Base-by-base conservation (phyloP, 2,888 invertebrate genomes). In the Diarsia dahlii region DNA sequence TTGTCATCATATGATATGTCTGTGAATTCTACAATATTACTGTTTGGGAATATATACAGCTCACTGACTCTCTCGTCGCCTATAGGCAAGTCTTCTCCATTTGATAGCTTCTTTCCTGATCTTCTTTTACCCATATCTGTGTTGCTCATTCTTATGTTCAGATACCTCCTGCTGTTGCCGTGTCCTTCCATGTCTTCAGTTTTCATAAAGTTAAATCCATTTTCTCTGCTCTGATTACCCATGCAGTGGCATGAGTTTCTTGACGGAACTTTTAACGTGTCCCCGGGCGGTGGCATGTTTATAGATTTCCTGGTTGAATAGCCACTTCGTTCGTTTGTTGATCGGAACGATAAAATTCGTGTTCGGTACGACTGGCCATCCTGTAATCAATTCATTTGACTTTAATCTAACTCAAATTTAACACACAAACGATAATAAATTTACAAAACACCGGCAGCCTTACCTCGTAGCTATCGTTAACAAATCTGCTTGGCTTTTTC, bases 391-490 rank as follows among this genome's bases (percentile, higher is more conserved):
- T 79, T 80, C 34, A 56, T 81, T 78, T 8, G n/a, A 66, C 39
- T 67, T 70, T 34, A 78, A 69, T 12, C 62, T 39, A 28, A 10
- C 15, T 50, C 20, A 12, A 68, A 64, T 28, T 64, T 56, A 48
- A 63, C 56, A 39, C 13, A 39, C 5, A 71, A 68, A 69, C 15
- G n/a, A 56, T 67, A 50, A 71, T 52, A 73, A 64, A 71, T 58
- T 39, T 20, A 20, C 10, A 34, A n/a, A 52, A 64, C 34, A 5
- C 46, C 18, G 45, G 45, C 18, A 52, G 8, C 81, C 89, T 89
- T 92, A 96, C 96, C 93, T 96, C 96, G 81, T 95, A 96, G 87
- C 96, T 96, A 78, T 97, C 97, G 83, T 95, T 95, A 15, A 91
- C 91, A 76, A 93, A 95, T 93, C 95, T 90, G 73, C 90, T 95